A percentile compares a stretch with the other conserved stretches of the same genome.
Conservation (phyloP, 2,888 invertebrate species). For the Aleiodes alternator region DNA sequence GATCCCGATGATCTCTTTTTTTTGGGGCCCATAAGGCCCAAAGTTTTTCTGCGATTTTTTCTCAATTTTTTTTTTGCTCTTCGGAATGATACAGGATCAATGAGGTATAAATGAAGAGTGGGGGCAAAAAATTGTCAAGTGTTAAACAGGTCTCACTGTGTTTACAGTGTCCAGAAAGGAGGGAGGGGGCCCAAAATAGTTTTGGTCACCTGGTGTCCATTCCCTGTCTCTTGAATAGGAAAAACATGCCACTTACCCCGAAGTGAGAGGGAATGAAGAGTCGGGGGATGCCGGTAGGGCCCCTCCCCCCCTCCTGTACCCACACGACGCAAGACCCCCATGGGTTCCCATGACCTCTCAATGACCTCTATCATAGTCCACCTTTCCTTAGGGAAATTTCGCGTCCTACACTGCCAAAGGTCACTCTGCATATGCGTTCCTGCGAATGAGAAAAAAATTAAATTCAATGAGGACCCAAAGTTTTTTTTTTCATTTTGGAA, state of each 20-base stretch:
- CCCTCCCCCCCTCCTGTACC: slow-evolving; percentile 57
- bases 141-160: slow-evolving; percentile 43
- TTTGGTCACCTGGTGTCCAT: slow-evolving; percentile 43
- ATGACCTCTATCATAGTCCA: slow-evolving; percentile 65
- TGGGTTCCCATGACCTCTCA: slow-evolving; percentile 73
- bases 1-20: slow-evolving; percentile 32
- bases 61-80: slow-evolving; percentile 12
- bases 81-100: slow-evolving; percentile 24
- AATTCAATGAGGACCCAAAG: slow-evolving; percentile 41
- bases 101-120: slow-evolving; percentile 17
- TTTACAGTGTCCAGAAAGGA: neutral
- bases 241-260: slow-evolving; percentile 47
- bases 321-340: slow-evolving; percentile 71
- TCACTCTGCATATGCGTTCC: slow-evolving; percentile 55
- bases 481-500: neutral
- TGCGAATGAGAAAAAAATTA: slow-evolving; percentile 21
- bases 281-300: slow-evolving; percentile 37
- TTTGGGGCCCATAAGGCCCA: neutral
- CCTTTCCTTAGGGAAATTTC: slow-evolving; percentile 47
- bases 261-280: slow-evolving; percentile 36
- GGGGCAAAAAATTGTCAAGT: slow-evolving; percentile 15
- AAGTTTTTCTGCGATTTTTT: slow-evolving; percentile 36
- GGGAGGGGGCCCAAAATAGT: slow-evolving; percentile 27
- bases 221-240: slow-evolving; percentile 32
- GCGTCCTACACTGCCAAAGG: slow-evolving; percentile 54